phyloP scores from a whole-genome alignment of 2,888 invertebrate genomes.

The Mystacides longicornis region DNA sequence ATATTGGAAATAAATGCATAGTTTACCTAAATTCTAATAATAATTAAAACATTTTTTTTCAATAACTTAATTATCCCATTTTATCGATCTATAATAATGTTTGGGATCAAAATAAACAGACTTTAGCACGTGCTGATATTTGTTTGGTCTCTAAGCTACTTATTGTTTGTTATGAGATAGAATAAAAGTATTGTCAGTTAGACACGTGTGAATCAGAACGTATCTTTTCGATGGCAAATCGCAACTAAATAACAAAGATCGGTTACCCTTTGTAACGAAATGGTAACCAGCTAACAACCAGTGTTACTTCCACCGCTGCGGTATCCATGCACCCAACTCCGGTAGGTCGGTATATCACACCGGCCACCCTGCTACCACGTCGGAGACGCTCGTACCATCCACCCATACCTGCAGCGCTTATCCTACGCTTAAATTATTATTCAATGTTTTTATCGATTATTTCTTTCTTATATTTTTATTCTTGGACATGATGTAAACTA shows the following conservation, averaged over 20 bases:
- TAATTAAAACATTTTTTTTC: background rate
- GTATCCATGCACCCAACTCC: background rate
- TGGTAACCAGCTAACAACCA: background rate
- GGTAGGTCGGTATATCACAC: background rate
- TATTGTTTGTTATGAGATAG: background rate
- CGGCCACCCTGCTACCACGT: background rate
- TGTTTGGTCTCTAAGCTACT: constrained; percentile 16
- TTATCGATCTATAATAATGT: background rate
- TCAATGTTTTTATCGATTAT: too few relatives aligned
- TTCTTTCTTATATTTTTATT: too few relatives aligned
- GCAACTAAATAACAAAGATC: constrained; percentile 15
- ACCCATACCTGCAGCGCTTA: background rate
- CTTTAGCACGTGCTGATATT: constrained; percentile 11
- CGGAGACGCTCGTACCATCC: background rate
- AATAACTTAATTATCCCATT: background rate
- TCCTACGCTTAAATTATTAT: too few relatives aligned
- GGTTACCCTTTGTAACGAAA: background rate
- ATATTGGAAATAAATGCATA: background rate
- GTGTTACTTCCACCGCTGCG: background rate
- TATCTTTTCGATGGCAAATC: constrained; percentile 10
- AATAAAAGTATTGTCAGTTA: background rate
- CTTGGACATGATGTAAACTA: too few relatives aligned
- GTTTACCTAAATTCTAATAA: background rate
- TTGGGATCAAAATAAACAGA: constrained; percentile 7
- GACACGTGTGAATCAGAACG: constrained; percentile 6